Evolutionary conservation across 2,888 invertebrate species (phyloP), one percentile per base, ranked within the genome.

Genomic region (Sarcophaga carnaria): DNA sequence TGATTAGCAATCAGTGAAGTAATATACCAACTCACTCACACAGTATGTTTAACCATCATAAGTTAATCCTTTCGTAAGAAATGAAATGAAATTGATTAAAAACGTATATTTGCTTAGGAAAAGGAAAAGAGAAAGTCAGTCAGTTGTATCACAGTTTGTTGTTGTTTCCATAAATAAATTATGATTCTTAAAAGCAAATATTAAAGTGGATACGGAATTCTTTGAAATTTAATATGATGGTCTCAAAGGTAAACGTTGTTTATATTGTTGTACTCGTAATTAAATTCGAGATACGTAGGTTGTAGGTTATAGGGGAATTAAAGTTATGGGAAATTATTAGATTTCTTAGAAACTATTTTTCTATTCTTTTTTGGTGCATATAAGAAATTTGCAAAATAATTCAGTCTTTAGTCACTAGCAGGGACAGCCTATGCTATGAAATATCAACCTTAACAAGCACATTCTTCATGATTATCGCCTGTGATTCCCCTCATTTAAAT

Each of bases 21-120:
- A 63, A 20, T n/a, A 45, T 45, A 67, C 8, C 11, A 54, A 14
- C 54, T 54, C 11, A 14, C 12, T 12, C 17, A 69, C 47, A 49
- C 49, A 63, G 49, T 49, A 67, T 60, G 27, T 74, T 66, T 59
- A 17, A 60, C 20, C 14, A 74, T 74, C 72, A 62, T 74, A 74
- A 54, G 14, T 54, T 14, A 75, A 37, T 62, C 27, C 14, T n/a
- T 62, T 62, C 3, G n/a, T 22, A 62, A 59, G n/a, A 22, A 63
- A 69, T 60, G n/a, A 62, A 70, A 69, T 62, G 10, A 72, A 71
- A 72, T 64, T 80, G 71, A 80, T 63, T 71, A 59, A 70, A 62
- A 54, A 47, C 47, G 49, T 17, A 20, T 27, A 37, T n/a, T 63
- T 70, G 37, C 22, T 37, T 37, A 37, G 37, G 49, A 49, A 69